Base-by-base conservation (phyloP, 2,888 invertebrate genomes). In the Meiosimyza platycephala region DNA sequence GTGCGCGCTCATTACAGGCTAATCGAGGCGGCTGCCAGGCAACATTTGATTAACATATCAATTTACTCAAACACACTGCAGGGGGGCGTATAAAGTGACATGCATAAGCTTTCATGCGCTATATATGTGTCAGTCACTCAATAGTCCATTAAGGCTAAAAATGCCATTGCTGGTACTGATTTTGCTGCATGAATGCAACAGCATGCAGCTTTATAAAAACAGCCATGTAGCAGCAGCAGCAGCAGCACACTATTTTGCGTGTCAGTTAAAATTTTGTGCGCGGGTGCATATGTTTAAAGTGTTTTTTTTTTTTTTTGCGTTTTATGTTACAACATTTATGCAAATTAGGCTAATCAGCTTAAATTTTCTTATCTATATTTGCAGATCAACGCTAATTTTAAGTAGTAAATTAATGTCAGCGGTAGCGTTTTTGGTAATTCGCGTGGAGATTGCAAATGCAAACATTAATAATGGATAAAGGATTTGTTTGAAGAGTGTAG, bases 1-100 rank as follows among this genome's bases (percentile, higher is more conserved):
- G 28, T 40, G 40, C 40, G 40, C 68, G 33, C 59, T 59, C 50
- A 68, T 68, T 68, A 68, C 16, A 48, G 22, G 48, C 28, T 13
- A 40, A 40, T 66, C 59, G 22, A 11, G 57, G 28, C 13, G 57
- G 28, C 13, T 18, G 12, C 18, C 18, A 22, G 18, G 12, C 57
- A 22, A 22, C 22, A 40, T 48, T 47, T 69, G 51, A 69, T 69
- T 69, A 69, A 69, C 69, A 62, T 69, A 69, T 69, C 69, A 69
- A 60, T 69, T 69, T 48, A 40, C 40, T 40, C 40, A 40, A 40
- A 40, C 6, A 40, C 40, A 9, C 40, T 40, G 40, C 40, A 40
- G 40, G 40, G 40, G 40, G 40, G 40, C 40, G 40, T 1, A 40
- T 40, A 40, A 40, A 60, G 40, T 63, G n/a, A 40, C 40, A 40